These are phyloP conservation scores for Xyliphius kryptos DNA, from an alignment of 2,113 vertebrate species.

Conservation along the genomic window DNA sequence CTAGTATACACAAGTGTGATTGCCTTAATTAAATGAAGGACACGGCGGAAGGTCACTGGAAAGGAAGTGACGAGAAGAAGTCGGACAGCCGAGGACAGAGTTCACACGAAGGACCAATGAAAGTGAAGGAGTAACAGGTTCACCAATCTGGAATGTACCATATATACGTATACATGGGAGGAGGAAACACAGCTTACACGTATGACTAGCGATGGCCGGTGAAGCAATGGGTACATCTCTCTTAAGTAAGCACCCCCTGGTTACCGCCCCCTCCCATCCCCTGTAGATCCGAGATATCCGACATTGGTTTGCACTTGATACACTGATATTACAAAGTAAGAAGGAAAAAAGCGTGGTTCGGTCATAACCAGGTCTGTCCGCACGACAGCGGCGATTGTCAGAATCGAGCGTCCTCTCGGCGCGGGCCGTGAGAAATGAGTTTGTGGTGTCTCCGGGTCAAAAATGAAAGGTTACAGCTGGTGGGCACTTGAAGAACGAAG, in stretches of 20 bases:
- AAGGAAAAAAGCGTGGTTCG: constrained; percentile 51
- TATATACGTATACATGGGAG: constrained; percentile 81
- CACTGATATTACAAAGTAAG: constrained; percentile 58
- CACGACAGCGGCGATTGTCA: constrained; percentile 77
- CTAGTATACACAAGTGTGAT: constrained; percentile 70
- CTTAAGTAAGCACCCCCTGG: constrained; percentile 45
- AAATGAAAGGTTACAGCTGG: constrained; percentile 75
- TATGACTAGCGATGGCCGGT: constrained; percentile 83
- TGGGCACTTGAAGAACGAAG: constrained; percentile 94
- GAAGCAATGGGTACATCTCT: constrained; percentile 65
- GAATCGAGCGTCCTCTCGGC: constrained; percentile 59
- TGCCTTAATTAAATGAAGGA: constrained; percentile 60
- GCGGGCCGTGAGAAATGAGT: constrained; percentile 41
- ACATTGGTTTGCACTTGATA: constrained; percentile 53
- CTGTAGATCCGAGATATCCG: constrained; percentile 45
- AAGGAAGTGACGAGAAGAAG: constrained; percentile 61
- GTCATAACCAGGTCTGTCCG: constrained; percentile 45
- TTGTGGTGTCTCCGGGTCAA: constrained; percentile 30
- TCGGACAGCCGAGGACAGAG: constrained; percentile 64
- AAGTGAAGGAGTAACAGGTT: constrained; percentile 52
- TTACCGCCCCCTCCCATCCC: constrained; percentile 39
- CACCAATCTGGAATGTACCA: constrained; percentile 76
- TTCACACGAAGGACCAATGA: constrained; percentile 74
- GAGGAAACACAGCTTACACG: constrained; percentile 83
- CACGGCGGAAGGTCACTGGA: constrained; percentile 63